Base-by-base conservation (phyloP, 2,797 vertebrate genomes). In the Podargus strigoides region DNA sequence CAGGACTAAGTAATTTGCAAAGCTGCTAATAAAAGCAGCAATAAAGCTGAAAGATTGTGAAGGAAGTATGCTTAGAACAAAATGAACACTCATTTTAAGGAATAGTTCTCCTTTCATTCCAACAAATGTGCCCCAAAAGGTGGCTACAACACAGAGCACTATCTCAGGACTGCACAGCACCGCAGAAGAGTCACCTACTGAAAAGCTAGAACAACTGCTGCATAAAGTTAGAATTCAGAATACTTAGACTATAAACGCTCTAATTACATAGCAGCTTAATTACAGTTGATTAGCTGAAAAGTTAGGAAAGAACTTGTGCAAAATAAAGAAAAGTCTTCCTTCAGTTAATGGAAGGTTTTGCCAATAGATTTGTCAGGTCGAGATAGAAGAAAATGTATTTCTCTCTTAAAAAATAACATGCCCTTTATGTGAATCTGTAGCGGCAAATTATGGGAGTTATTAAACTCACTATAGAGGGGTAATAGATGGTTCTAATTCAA, bases 391-490 rank as follows among this genome's bases (percentile, higher is more conserved):
- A 84, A 88, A 95, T 27, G 28, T 47, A 64, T 70, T 94, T 90
- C 22, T 83, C 76, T 89, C 89, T 93, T 58, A 11, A 86, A 94
- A 96, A 97, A 92, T 70, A 90, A 64, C 53, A 24, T 58, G 72
- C 27, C 87, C 39, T 94, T 93, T 87, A 47, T 63, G n/a, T 30
- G 53, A 93, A 80, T 92, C 95, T 83, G 50, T 21, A 89, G 94
- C 34, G 18, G 95, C 93, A 97, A 96, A 96, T 76, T 84, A 90
- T 50, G 12, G 42, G 63, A 66, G 58, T 96, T 93, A 93, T 66
- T 94, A 94, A 95, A 90, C 32, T 91, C 89, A 44, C 63, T 27
- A 70, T 44, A 64, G 81, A 84, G 59, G 46, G 23, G 10, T 76
- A 90, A 97, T 21, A 86, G 74, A 93, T 78, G 58, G 64, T 67